These are phyloP conservation scores for Atethmia centrago DNA, from an alignment of 2,888 invertebrate species.

Conservation along the genomic window DNA sequence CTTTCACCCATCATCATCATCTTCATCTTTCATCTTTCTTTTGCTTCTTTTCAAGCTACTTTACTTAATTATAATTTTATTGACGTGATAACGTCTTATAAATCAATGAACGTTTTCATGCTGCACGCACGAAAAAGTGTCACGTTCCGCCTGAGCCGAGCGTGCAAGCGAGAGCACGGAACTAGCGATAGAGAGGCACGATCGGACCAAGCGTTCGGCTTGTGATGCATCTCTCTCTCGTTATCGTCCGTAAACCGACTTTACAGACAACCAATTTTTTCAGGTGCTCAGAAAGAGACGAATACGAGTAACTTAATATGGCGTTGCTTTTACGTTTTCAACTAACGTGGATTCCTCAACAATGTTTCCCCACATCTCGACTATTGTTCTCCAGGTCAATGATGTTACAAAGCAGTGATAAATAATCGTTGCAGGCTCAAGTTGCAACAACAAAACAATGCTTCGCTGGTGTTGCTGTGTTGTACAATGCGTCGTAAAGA, in stretches of 20 bases:
- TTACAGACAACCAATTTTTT: too few relatives aligned
- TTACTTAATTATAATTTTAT: background rate
- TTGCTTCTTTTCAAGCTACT: background rate
- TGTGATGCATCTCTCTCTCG: too few relatives aligned
- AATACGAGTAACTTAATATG: background rate
- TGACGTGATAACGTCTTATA: background rate
- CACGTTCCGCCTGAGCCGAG: too few relatives aligned
- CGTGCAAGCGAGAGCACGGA: too few relatives aligned
- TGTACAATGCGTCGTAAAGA: conserved; percentile 50
- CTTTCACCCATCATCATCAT: too few relatives aligned
- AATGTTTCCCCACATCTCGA: conserved; percentile 7
- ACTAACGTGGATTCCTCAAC: background rate
- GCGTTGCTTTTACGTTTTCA: background rate
- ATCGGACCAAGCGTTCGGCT: too few relatives aligned
- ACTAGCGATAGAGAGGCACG: too few relatives aligned
- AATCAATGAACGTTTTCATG: too few relatives aligned
- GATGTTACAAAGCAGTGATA: conserved; percentile 35
- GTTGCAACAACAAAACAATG: conserved; percentile 47
- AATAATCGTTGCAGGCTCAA: conserved; percentile 28
- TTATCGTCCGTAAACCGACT: too few relatives aligned
- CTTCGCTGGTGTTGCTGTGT: conserved; percentile 1
- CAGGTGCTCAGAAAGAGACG: background rate
- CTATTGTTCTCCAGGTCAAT: conserved; percentile 48
- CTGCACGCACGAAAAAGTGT: too few relatives aligned
- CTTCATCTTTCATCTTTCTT: too few relatives aligned